Base-by-base conservation (phyloP, 2,888 invertebrate genomes). In the Mesochorus sp. region DNA sequence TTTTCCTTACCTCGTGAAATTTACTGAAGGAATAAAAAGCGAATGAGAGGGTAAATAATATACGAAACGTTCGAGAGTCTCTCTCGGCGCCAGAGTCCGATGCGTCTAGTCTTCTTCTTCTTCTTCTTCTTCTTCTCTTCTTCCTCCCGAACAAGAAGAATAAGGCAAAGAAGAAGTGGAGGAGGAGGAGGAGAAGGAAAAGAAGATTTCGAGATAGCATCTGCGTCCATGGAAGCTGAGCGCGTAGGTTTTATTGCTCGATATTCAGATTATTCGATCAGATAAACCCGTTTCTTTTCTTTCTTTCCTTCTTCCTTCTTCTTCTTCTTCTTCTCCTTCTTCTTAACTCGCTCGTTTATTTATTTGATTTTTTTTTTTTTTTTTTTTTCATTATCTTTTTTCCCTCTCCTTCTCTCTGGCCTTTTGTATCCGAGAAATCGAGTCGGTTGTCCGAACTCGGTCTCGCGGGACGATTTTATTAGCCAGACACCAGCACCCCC, bases 201-300 rank as follows among this genome's bases (percentile, higher is more conserved):
- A 66, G 72, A 78, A 77, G 80, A 76, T 71, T 81, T 75, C 74
- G 81, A 87, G 88, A 89, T 88, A 87, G 76, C 84, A 89, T 89
- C 89, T 85, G 77, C 78, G 83, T 82, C 80, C 80, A 73, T 82
- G 81, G 81, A 80, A 80, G 84, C 81, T 73, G 70, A 53, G 73
- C 73, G 78, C 83, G 82, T 83, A 85, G 81, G 85, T 86, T 88
- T 90, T 90, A 90, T 90, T 89, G 88, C 89, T 86, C 86, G 89
- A 90, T 89, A 89, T 90, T 85, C 87, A 87, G 89, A 88, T 88
- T 88, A 89, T 90, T 89, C 89, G 88, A 82, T 90, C 87, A 90
- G 89, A 89, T 89, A 87, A 88, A 80, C 76, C 73, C 72, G 79
- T 76, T 80, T 80, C 76, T 74, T 68, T 80, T 73, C 44, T 77